phyloP scores from a whole-genome alignment of 2,888 invertebrate species.

The Rhagonycha fulva region DNA sequence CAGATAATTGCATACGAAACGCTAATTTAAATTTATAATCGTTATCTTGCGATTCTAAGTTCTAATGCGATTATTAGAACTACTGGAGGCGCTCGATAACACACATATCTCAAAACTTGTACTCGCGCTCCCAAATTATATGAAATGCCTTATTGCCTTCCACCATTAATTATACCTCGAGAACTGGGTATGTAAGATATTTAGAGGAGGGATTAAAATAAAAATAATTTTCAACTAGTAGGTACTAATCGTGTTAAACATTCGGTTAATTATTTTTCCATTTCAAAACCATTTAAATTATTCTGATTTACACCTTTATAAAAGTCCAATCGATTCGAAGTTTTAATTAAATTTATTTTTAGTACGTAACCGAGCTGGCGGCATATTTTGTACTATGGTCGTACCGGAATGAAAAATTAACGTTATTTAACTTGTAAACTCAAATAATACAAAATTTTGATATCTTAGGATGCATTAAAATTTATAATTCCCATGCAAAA shows the following conservation, averaged over 20 bases:
- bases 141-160: slow-evolving; percentile 40
- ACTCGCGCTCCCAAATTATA: slow-evolving; percentile 37
- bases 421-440: not conserved
- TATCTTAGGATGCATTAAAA: not conserved
- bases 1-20: slow-evolving; percentile 20
- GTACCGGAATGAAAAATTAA: not conserved
- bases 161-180: slow-evolving; percentile 42
- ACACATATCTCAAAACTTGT: slow-evolving; percentile 35
- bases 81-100: slow-evolving; percentile 37
- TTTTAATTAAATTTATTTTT: not conserved
- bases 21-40: slow-evolving; percentile 31
- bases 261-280: not conserved
- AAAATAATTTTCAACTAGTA: not conserved
- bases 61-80: slow-evolving; percentile 35
- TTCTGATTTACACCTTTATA: not conserved
- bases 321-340: not conserved
- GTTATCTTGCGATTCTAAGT: slow-evolving; percentile 28
- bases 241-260: not conserved
- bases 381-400: not conserved
- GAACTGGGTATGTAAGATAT: slow-evolving; percentile 45
- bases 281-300: not conserved
- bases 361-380: not conserved
- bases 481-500: not conserved
- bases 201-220: slow-evolving; percentile 25
- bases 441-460: not conserved